Conservation (phyloP, 2,797 vertebrate species). For the Tachyglossus aculeatus region DNA sequence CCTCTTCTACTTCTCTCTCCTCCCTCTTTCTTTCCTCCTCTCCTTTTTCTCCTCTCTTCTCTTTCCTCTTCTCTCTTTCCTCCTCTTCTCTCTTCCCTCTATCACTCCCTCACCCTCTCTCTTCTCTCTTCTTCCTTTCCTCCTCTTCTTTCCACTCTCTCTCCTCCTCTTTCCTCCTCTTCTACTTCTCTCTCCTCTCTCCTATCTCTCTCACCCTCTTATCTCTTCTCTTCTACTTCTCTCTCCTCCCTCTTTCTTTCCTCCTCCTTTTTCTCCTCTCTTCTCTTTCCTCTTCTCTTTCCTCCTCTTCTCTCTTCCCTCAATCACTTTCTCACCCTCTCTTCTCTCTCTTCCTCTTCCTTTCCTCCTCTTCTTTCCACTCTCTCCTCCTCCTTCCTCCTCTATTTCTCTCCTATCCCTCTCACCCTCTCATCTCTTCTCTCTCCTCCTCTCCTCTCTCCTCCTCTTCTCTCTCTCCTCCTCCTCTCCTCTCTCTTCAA, state of each 20-base stretch:
- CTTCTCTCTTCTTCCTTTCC: constrained; percentile 60
- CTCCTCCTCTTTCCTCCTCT: neutral
- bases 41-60: neutral
- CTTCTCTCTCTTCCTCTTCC: too few species aligned
- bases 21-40: neutral
- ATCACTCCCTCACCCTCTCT: neutral
- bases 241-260: neutral
- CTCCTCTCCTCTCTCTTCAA: too few species aligned
- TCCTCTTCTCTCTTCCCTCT: neutral
- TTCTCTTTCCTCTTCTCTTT: too few species aligned
- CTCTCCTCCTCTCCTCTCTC: too few species aligned
- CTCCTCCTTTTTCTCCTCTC: too few species aligned
- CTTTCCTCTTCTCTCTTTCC: constrained; percentile 10
- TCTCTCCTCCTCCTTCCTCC: too few species aligned
- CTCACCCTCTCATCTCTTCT: too few species aligned
- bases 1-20: neutral
- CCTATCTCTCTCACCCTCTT: neutral
- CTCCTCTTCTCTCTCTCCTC: too few species aligned
- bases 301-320: too few species aligned
- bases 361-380: too few species aligned
- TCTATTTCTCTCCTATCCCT: too few species aligned
- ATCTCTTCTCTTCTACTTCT: neutral
- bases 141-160: neutral
- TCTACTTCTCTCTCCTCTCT: neutral
- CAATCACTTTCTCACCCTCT: too few species aligned